Conservation (phyloP, 2,113 vertebrate genomes). For the Urocitellus parryii region DNA sequence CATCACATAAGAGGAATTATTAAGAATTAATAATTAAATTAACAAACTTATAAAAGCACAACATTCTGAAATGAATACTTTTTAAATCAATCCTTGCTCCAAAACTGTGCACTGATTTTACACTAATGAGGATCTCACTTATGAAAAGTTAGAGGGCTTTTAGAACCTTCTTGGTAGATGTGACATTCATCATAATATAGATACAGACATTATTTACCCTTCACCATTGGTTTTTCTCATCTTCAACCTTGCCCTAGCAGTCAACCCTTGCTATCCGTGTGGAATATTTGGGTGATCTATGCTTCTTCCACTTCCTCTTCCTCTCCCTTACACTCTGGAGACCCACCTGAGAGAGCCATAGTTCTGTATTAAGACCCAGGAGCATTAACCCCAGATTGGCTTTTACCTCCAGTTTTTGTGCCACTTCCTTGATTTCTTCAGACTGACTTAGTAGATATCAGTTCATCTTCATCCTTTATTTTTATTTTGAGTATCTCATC, state of each 20-base stretch:
- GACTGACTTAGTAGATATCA: not conserved
- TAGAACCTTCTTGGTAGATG: not conserved
- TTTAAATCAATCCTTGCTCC: slow-evolving; percentile 44
- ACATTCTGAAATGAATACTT: slow-evolving; percentile 64
- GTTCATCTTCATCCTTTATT: not conserved
- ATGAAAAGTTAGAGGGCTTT: slow-evolving; percentile 73
- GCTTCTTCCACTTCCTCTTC: not conserved
- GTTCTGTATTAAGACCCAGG: not conserved
- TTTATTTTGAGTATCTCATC: not conserved
- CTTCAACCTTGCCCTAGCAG: not conserved
- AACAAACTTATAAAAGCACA: slow-evolving; percentile 66
- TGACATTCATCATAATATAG: slow-evolving; percentile 1
- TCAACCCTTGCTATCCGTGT: not conserved
- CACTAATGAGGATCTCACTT: slow-evolving; percentile 57
- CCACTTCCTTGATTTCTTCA: not conserved
- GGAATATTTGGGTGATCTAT: not conserved
- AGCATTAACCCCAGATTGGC: not conserved
- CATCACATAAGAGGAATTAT: slow-evolving; percentile 71
- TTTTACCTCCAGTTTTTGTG: not conserved
- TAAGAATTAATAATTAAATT: slow-evolving; percentile 73
- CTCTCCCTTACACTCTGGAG: not conserved
- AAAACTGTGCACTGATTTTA: slow-evolving; percentile 73
- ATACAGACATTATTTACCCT: not conserved
- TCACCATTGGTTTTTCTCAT: not conserved
- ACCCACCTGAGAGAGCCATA: not conserved